Evolutionary conservation across 2,797 vertebrate genomes (phyloP).

Genomic region (Betta splendens): DNA sequence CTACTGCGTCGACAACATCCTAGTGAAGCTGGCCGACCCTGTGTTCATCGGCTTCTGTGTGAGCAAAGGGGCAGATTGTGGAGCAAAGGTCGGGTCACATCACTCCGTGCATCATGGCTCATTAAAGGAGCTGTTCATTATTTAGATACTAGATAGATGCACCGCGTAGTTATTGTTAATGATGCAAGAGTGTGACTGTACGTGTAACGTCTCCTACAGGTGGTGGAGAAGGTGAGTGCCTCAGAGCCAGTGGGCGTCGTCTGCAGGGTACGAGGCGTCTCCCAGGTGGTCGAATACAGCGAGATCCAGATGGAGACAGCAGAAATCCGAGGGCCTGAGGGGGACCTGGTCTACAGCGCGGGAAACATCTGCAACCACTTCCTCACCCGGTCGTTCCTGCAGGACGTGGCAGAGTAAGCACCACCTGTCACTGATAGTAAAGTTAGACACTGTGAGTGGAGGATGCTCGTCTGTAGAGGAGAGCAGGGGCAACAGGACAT

Average conservation of each 20-base stretch:
- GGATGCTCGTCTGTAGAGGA: no score
- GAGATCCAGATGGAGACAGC: constrained; percentile 84
- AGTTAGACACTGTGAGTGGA: no score
- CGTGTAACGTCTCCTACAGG: constrained; percentile 81
- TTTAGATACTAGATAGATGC: no score
- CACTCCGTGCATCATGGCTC: background rate
- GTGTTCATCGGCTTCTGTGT: constrained; percentile 94
- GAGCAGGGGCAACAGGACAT: no score
- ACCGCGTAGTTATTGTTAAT: no score
- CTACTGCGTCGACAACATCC: constrained; percentile 97
- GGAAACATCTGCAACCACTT: constrained; percentile 98
- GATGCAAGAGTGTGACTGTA: no score
- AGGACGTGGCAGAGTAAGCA: constrained; percentile 80
- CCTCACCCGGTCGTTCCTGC: constrained; percentile 89
- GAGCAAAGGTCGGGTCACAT: constrained; percentile 87
- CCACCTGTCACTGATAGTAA: no score
- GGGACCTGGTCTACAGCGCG: constrained; percentile 82
- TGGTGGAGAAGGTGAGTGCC: constrained; percentile 89
- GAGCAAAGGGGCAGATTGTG: constrained; percentile 89
- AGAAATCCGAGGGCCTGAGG: constrained; percentile 65
- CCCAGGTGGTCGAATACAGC: constrained; percentile 96
- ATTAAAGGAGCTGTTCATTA: no score
- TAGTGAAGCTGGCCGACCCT: constrained; percentile 94
- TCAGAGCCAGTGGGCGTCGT: constrained; percentile 92
- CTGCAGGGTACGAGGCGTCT: constrained; percentile 85